These are phyloP conservation scores for Magallana ariakensis DNA, from an alignment of 1,140 invertebrate genomes.

Conservation along the genomic window DNA sequence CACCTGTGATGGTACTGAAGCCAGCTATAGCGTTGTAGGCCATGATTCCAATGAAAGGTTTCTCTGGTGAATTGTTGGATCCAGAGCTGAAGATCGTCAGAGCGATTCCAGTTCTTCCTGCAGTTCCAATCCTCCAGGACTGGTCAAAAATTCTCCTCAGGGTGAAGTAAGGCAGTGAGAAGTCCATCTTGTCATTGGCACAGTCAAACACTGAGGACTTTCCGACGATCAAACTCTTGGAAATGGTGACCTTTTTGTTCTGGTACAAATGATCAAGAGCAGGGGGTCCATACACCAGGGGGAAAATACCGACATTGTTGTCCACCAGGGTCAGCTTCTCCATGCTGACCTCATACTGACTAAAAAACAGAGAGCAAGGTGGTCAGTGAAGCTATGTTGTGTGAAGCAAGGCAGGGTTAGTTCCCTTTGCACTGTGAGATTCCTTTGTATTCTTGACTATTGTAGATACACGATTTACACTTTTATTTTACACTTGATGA, in stretches of 20 bases:
- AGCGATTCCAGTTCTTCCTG: constrained; percentile 29
- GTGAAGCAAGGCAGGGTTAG: too few species aligned
- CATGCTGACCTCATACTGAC: background rate
- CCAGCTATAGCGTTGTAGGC: constrained; percentile 40
- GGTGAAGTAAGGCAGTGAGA: background rate
- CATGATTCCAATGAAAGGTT: constrained; percentile 46
- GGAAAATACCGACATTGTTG: constrained; percentile 42
- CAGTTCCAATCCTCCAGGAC: constrained; percentile 17
- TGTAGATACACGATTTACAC: too few species aligned
- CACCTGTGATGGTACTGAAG: constrained; percentile 28
- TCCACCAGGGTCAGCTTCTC: background rate
- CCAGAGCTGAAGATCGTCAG: background rate
- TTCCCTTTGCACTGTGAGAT: too few species aligned
- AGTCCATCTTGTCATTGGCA: constrained; percentile 38
- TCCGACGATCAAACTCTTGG: constrained; percentile 39
- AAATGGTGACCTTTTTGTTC: constrained; percentile 5
- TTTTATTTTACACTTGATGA: too few species aligned
- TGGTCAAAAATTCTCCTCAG: constrained; percentile 25
- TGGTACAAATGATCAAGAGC: constrained; percentile 30
- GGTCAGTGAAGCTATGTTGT: too few species aligned
- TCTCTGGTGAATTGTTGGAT: background rate
- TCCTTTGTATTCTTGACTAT: too few species aligned
- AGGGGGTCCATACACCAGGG: constrained; percentile 8
- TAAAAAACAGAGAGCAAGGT: background rate
- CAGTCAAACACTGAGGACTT: constrained; percentile 56